Evolutionary conservation across 2,888 invertebrate species (phyloP).

Genomic region (Epinotia ramella): DNA sequence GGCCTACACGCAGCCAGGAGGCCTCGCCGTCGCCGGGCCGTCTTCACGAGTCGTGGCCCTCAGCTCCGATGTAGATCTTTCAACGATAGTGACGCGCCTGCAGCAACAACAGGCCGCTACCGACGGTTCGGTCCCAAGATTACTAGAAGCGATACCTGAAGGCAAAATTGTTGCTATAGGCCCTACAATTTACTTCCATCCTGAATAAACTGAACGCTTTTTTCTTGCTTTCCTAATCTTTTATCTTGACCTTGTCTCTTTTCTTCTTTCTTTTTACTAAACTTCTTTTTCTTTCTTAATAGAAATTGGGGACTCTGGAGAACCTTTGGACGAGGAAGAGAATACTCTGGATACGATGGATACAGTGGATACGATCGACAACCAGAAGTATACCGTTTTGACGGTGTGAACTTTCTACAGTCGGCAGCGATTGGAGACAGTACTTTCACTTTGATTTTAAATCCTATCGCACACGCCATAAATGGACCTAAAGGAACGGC

Average conservation of each 20-base stretch:
- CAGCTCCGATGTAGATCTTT: slow-evolving; percentile 86
- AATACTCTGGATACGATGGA: slow-evolving; percentile 52
- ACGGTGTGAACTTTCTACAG: slow-evolving; percentile 65
- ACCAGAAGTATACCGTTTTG: slow-evolving; percentile 65
- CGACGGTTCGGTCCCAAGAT: slow-evolving; percentile 70
- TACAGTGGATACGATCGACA: slow-evolving; percentile 33
- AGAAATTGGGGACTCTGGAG: slow-evolving; percentile 67
- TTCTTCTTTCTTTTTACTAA: slow-evolving; percentile 50
- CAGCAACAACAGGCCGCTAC: slow-evolving; percentile 64
- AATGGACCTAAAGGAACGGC: slow-evolving; percentile 88
- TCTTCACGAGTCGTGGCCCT: slow-evolving; percentile 89
- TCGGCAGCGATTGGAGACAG: slow-evolving; percentile 57
- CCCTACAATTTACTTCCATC: slow-evolving; percentile 89
- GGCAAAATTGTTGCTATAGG: slow-evolving; percentile 90
- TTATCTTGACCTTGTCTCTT: slow-evolving; percentile 47
- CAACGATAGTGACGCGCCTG: slow-evolving; percentile 79
- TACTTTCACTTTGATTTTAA: slow-evolving; percentile 73
- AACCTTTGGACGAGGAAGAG: slow-evolving; percentile 54
- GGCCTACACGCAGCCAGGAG: slow-evolving; percentile 90
- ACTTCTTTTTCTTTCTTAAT: slow-evolving; percentile 68
- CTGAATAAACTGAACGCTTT: slow-evolving; percentile 64
- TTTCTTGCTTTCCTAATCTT: slow-evolving; percentile 47
- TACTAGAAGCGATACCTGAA: slow-evolving; percentile 84
- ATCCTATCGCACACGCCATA: slow-evolving; percentile 88
- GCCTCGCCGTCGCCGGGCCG: slow-evolving; percentile 91